Conservation (phyloP, 2,888 invertebrate species). For the Heliconius hortense region DNA sequence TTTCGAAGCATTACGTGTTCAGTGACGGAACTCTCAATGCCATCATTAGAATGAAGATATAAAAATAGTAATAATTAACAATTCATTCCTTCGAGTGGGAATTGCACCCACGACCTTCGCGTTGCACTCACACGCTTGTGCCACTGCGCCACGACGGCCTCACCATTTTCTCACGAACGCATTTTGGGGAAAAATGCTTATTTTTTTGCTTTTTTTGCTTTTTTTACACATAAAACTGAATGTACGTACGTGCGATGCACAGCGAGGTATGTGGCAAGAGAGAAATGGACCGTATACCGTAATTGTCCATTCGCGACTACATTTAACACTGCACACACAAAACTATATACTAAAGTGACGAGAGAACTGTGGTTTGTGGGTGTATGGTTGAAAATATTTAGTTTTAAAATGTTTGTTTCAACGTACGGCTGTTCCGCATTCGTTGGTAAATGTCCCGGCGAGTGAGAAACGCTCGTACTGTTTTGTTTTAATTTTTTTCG, state of each 20-base stretch:
- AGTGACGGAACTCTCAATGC: too few species aligned
- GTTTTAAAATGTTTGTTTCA: background rate
- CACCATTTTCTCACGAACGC: background rate
- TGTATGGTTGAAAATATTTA: conserved; percentile 21
- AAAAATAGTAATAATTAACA: too few species aligned
- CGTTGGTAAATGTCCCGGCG: background rate
- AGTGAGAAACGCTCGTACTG: background rate
- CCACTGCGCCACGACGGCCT: too few species aligned
- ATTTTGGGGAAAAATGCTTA: background rate
- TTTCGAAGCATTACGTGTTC: too few species aligned
- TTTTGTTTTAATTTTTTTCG: background rate
- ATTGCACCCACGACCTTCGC: background rate
- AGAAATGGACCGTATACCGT: conserved; percentile 60
- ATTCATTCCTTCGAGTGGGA: background rate
- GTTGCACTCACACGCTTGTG: background rate
- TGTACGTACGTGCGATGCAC: conserved; percentile 36
- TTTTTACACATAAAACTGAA: conserved; percentile 19
- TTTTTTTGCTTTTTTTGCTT: background rate
- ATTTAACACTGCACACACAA: conserved; percentile 55
- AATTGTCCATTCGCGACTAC: conserved; percentile 63
- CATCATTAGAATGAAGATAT: too few species aligned
- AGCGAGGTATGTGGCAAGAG: conserved; percentile 42
- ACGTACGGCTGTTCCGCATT: background rate
- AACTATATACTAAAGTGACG: conserved; percentile 58
- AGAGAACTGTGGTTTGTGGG: conserved; percentile 42